Evolutionary conservation across 2,888 invertebrate species (phyloP).

Genomic region (Harpagoxenus sublaevis): DNA sequence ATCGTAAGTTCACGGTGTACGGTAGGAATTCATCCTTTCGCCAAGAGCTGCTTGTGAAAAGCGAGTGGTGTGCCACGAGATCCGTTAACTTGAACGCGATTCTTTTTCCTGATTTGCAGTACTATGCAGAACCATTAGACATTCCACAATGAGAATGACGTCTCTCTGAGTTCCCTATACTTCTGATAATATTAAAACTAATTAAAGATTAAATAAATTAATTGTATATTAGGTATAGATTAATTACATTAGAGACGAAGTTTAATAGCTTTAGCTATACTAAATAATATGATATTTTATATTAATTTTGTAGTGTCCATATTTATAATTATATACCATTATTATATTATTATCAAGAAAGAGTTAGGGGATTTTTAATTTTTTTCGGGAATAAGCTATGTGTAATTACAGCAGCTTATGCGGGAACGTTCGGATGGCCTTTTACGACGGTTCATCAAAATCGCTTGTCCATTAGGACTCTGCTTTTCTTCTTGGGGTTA

Average conservation of each 20-base stretch:
- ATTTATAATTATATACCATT: not conserved
- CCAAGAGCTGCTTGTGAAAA: conserved; percentile 58
- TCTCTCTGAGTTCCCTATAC: not conserved
- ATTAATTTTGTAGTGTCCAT: not conserved
- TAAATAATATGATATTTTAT: not conserved
- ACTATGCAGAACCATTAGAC: conserved; percentile 20
- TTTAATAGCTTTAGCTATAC: not conserved
- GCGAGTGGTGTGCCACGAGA: conserved; percentile 27
- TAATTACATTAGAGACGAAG: not conserved
- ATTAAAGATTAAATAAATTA: conserved; percentile 12
- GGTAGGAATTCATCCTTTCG: conserved; percentile 63
- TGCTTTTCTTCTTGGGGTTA: conserved; percentile 17
- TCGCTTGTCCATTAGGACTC: conserved; percentile 33
- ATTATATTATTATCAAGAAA: not conserved
- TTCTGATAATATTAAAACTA: not conserved
- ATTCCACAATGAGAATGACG: not conserved
- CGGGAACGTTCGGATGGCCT: not conserved
- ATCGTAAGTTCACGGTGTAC: conserved; percentile 51
- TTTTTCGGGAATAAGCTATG: not conserved
- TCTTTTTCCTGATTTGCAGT: conserved; percentile 3
- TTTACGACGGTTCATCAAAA: conserved; percentile 42
- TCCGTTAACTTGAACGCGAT: conserved; percentile 37
- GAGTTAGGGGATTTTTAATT: not conserved
- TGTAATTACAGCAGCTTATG: conserved; percentile 12
- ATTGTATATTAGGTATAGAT: not conserved